These are phyloP conservation scores for Allophyes oxyacanthae DNA, from an alignment of 2,888 invertebrate genomes.

Conservation along the genomic window DNA sequence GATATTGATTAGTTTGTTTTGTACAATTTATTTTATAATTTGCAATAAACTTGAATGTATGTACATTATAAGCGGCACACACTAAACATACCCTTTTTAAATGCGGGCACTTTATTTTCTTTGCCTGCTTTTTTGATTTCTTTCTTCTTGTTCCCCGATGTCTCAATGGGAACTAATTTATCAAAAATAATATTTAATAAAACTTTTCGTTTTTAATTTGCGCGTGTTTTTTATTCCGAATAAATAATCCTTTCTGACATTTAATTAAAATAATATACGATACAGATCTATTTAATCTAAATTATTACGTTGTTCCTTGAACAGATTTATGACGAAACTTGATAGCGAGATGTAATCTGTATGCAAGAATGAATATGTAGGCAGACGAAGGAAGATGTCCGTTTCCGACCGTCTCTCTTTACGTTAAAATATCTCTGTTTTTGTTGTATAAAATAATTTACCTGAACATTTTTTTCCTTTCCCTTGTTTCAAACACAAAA, in stretches of 20 bases:
- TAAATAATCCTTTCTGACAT: not conserved
- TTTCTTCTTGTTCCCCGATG: slow-evolving; percentile 77
- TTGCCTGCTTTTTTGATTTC: slow-evolving; percentile 81
- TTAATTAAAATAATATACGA: slow-evolving; percentile 2
- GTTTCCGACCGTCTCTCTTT: not conserved
- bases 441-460: slow-evolving; percentile 51
- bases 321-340: slow-evolving; percentile 6
- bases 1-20: slow-evolving; percentile 35
- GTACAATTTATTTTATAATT: slow-evolving; percentile 27
- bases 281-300: not conserved
- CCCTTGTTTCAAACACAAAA: slow-evolving; percentile 88
- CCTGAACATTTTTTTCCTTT: slow-evolving; percentile 86
- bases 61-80: slow-evolving; percentile 61
- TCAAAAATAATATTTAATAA: slow-evolving; percentile 40
- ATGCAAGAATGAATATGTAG: slow-evolving; percentile 6
- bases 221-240: not conserved
- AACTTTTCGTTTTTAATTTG: slow-evolving; percentile 9
- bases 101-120: slow-evolving; percentile 78
- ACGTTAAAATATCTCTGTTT: slow-evolving; percentile 4
- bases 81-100: slow-evolving; percentile 82
- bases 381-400: slow-evolving; percentile 4
- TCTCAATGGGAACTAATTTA: slow-evolving; percentile 74
- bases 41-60: slow-evolving; percentile 39
- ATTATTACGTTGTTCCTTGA: slow-evolving; percentile 9
- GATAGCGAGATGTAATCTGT: slow-evolving; percentile 12